Percentiles rank a stretch among this genome's conserved stretches.
Conservation (phyloP, 37 sponge, comb jelly and placozoan species). For the Petrosia ficiformis region DNA sequence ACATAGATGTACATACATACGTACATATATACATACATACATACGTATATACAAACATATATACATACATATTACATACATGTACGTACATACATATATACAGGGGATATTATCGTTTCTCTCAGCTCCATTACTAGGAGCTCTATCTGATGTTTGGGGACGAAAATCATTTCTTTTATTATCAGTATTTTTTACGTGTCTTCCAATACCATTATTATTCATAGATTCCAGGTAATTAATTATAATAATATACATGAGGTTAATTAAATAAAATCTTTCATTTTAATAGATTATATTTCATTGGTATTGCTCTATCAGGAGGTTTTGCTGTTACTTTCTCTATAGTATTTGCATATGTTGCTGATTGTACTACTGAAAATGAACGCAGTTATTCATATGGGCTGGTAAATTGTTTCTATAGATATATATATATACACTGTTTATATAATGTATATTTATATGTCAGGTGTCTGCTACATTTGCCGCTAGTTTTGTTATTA, state of each 20-base stretch:
- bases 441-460: background rate
- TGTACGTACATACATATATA: too few species aligned
- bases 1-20: too few species aligned
- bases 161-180: conserved; percentile 85
- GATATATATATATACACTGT: background rate
- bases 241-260: too few species aligned
- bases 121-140: conserved; percentile 89
- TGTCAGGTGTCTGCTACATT: conserved; percentile 82
- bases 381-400: conserved; percentile 85
- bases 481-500: conserved; percentile 91
- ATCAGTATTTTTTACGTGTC: conserved; percentile 88
- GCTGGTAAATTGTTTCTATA: conserved; percentile 48
- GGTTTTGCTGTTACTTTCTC: conserved; percentile 88
- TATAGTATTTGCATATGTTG: conserved; percentile 92
- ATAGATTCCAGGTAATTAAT: conserved; percentile 69
- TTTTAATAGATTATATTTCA: conserved; percentile 69
- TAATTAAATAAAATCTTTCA: too few species aligned
- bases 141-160: conserved; percentile 92
- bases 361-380: conserved; percentile 81
- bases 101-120: conserved; percentile 92
- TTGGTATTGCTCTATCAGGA: conserved; percentile 80
- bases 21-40: too few species aligned
- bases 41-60: too few species aligned
- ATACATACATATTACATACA: too few species aligned
- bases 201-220: conserved; percentile 81